phyloP scores from a whole-genome alignment of 2,888 invertebrate species.

The Sycophila texana region DNA sequence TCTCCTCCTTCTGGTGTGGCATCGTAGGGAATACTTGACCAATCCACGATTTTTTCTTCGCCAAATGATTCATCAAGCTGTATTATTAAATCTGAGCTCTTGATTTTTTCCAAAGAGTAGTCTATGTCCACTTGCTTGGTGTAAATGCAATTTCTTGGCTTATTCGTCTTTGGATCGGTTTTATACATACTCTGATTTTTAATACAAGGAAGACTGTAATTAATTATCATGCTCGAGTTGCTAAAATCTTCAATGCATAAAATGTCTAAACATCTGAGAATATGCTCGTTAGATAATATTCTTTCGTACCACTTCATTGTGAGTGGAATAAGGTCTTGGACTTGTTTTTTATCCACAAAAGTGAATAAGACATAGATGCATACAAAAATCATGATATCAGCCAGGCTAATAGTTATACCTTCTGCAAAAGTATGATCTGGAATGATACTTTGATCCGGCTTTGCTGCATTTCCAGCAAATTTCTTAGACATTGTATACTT shows the following conservation, averaged over 20 bases:
- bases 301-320: slow-evolving; percentile 81
- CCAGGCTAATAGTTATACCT: slow-evolving; percentile 87
- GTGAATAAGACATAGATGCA: slow-evolving; percentile 81
- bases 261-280: slow-evolving; percentile 67
- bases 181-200: slow-evolving; percentile 85
- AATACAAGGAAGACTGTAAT: slow-evolving; percentile 75
- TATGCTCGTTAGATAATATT: slow-evolving; percentile 66
- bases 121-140: slow-evolving; percentile 88
- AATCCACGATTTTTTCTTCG: slow-evolving; percentile 78
- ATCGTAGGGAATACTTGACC: slow-evolving; percentile 84
- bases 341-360: slow-evolving; percentile 69
- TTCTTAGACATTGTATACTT: slow-evolving; percentile 76
- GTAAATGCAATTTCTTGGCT: slow-evolving; percentile 83
- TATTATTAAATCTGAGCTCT: slow-evolving; percentile 76
- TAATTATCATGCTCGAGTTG: slow-evolving; percentile 11
- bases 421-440: slow-evolving; percentile 87
- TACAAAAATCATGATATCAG: slow-evolving; percentile 88
- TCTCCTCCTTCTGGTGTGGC: slow-evolving; percentile 88
- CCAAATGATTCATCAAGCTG: slow-evolving; percentile 73
- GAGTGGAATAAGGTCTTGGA: slow-evolving; percentile 78
- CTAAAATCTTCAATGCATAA: slow-evolving; percentile 68
- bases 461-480: slow-evolving; percentile 75
- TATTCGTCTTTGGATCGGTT: slow-evolving; percentile 86
- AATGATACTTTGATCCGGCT: slow-evolving; percentile 61
- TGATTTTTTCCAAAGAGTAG: slow-evolving; percentile 76